A percentile compares a stretch with the other conserved stretches of the same genome.
Evolutionary conservation across 2,113 vertebrate species (phyloP).

Genomic region (Pavo muticus): DNA sequence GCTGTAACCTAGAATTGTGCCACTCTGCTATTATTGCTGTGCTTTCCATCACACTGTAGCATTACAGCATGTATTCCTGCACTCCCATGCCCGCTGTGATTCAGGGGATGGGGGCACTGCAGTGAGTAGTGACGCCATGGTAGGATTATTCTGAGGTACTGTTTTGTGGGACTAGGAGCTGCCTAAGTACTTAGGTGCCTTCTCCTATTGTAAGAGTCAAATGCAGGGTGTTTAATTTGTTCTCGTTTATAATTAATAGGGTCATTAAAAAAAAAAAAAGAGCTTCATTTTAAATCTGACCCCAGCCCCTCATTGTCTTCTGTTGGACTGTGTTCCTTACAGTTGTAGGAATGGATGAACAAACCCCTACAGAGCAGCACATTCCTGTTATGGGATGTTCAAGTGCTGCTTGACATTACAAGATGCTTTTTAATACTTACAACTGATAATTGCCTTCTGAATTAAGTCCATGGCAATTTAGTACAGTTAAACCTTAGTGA

Average conservation of each 20-base stretch:
- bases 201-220: not conserved
- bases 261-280: conserved; percentile 11
- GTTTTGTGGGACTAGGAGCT: not conserved
- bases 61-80: not conserved
- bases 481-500: not conserved
- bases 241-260: conserved; percentile 27
- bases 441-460: not conserved
- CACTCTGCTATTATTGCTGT: no score
- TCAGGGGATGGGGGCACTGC: not conserved
- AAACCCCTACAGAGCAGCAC: not conserved
- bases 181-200: not conserved
- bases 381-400: accelerated
- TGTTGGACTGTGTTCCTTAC: not conserved
- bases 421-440: not conserved
- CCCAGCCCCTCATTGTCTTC: not conserved
- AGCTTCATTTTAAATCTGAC: conserved; percentile 7
- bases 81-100: not conserved
- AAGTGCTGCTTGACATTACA: not conserved
- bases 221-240: not conserved
- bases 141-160: not conserved
- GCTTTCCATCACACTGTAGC: no score
- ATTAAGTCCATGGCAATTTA: not conserved
- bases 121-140: not conserved
- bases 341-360: not conserved
- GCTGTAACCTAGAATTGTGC: no score